phyloP scores from a whole-genome alignment of 2,888 invertebrate species.

The Drosophila aldrichi region DNA sequence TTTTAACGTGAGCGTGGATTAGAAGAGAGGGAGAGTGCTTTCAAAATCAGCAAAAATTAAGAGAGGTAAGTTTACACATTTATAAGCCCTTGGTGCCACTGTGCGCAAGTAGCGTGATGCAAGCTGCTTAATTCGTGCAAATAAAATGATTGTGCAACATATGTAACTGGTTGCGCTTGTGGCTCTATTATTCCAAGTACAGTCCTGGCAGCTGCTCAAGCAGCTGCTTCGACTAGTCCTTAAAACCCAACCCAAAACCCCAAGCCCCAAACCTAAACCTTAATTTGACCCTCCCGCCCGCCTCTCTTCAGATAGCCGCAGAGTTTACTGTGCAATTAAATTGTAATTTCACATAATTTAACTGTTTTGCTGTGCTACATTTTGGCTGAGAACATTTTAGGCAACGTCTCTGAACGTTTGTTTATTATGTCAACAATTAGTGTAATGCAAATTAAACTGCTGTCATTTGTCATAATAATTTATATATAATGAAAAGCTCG shows the following conservation, averaged over 20 bases:
- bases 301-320: slow-evolving; percentile 45
- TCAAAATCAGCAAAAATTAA: not conserved
- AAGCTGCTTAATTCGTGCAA: slow-evolving; percentile 75
- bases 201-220: slow-evolving; percentile 56
- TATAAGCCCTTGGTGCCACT: slow-evolving; percentile 35
- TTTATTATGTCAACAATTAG: slow-evolving; percentile 77
- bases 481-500: slow-evolving; percentile 15
- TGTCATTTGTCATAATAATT: slow-evolving; percentile 40
- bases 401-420: slow-evolving; percentile 16
- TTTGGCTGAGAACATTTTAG: slow-evolving; percentile 50
- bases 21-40: not conserved
- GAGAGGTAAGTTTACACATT: not conserved
- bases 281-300: not conserved
- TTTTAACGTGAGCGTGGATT: not conserved
- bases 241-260: not conserved
- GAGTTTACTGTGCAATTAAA: slow-evolving; percentile 76
- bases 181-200: slow-evolving; percentile 68
- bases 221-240: slow-evolving; percentile 18
- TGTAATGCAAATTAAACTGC: slow-evolving; percentile 45
- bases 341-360: slow-evolving; percentile 78
- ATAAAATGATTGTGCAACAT: slow-evolving; percentile 81
- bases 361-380: slow-evolving; percentile 69
- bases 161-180: slow-evolving; percentile 58
- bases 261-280: not conserved
- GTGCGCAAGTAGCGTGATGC: slow-evolving; percentile 44